These are phyloP conservation scores for Philopotamus ludificatus DNA, from an alignment of 1,140 invertebrate genomes.

Conservation along the genomic window DNA sequence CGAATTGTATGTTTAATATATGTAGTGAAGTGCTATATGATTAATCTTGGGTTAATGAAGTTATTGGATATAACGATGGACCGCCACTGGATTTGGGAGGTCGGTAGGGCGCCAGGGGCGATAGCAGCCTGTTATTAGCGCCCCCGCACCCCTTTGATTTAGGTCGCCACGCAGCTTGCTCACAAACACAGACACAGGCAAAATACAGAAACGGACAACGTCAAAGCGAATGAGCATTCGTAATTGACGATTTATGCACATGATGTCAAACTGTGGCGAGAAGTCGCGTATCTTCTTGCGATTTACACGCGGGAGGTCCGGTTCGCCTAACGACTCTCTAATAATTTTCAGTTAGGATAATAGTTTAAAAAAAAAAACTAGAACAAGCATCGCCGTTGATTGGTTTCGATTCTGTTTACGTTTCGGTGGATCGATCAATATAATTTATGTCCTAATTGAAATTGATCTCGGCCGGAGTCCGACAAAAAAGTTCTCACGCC, in stretches of 20 bases:
- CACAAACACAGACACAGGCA: slow-evolving; percentile 6
- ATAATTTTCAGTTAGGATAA: too few relatives aligned
- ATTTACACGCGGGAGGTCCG: too few relatives aligned
- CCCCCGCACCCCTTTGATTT: slow-evolving; percentile 29
- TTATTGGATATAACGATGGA: neutral
- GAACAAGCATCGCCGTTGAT: too few relatives aligned
- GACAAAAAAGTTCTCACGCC: slow-evolving; percentile 26
- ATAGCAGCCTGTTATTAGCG: slow-evolving; percentile 40
- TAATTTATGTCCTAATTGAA: slow-evolving; percentile 35
- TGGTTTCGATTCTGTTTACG: too few relatives aligned
- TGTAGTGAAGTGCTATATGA: neutral
- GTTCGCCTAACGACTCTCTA: too few relatives aligned
- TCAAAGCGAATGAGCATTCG: too few relatives aligned
- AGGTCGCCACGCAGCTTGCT: slow-evolving; percentile 19
- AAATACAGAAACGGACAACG: too few relatives aligned
- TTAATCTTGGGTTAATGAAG: neutral
- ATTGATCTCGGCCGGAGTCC: slow-evolving; percentile 17
- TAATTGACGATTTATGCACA: too few relatives aligned
- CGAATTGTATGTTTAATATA: too few relatives aligned
- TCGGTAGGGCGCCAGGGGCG: slow-evolving; percentile 15
- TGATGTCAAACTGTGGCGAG: too few relatives aligned
- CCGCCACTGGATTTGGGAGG: slow-evolving; percentile 7
- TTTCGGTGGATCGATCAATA: slow-evolving; percentile 30
- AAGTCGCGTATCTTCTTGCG: too few relatives aligned
- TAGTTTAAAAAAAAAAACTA: too few relatives aligned